Evolutionary conservation across 2,797 vertebrate genomes (phyloP), one percentile per base, ranked within the genome.

Genomic region (Notoglanidium macrostoma): DNA sequence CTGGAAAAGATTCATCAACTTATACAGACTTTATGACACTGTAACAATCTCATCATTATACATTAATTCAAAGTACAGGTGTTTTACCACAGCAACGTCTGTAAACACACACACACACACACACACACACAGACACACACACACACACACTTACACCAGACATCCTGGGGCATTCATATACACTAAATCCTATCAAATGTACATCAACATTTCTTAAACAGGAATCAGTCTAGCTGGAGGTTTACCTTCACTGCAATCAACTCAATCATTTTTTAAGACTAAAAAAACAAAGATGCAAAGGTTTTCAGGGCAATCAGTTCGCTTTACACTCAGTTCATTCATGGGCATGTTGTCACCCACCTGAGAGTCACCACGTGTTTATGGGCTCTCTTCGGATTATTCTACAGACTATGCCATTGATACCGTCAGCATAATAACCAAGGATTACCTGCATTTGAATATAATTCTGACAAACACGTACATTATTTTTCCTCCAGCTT

Each of bases 311-410:
- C 12, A 17, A 15, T 49, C 2, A 12, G 23, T 76, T 51, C 19
- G 46, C 72, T 74, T 49, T 40, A 35, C 44, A n/a, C 15, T 44
- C 44, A 21, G 0, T 51, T 76, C 73, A 76, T 76, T 77, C 74
- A 77, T 51, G 74, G 49, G 46, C 23, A 54, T 76, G 15, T 74
- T 49, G 49, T 49, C 72, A 74, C 5, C 12, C 72, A n/a, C n/a
- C 72, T n/a, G 70, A 74, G 15, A n/a, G 44, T 74, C 72, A 74
- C 72, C 90, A 90, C 88, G 90, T 90, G 90, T 87, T 86, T 72
- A 78, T 79, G 21, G 68, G n/a, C 78, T 85, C 70, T 80, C 46
- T 79, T 49, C 68, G 26, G 82, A 63, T 88, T 15, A 44, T n/a
- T 67, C 35, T 17, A 17, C 5, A 76, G 26, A 51, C 46, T 77